A percentile compares a stretch with the other conserved stretches of the same genome.
These are phyloP conservation scores for Geococcyx californianus DNA, from an alignment of 2,113 vertebrate species.

Conservation along the genomic window DNA sequence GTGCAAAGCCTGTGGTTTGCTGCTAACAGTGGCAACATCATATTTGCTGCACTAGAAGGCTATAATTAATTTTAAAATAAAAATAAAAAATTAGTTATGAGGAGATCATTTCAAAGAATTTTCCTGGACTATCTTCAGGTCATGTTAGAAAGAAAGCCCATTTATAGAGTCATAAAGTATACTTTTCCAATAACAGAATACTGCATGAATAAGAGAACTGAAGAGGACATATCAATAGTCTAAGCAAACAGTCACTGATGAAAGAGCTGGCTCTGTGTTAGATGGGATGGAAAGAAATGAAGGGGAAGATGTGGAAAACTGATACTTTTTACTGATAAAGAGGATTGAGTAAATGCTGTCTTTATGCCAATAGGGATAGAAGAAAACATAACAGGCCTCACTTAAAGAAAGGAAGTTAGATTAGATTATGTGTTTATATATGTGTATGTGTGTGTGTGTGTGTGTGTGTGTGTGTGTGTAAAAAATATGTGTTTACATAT, in stretches of 20 bases:
- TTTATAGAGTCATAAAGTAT: neutral
- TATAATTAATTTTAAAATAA: neutral
- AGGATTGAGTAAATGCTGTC: neutral
- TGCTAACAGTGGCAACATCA: neutral
- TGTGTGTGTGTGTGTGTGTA: too few species aligned
- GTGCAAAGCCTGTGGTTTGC: neutral
- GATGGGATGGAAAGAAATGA: neutral
- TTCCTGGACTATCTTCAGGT: neutral
- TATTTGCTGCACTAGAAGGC: neutral
- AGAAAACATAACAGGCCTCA: neutral
- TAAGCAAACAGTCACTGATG: neutral
- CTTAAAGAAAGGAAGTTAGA: neutral
- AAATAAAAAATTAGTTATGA: neutral
- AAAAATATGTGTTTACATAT: neutral
- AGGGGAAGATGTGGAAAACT: neutral
- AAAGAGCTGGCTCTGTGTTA: neutral
- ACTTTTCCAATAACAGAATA: neutral
- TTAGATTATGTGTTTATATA: neutral
- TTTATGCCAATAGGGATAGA: neutral
- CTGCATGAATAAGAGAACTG: neutral
- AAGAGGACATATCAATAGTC: neutral
- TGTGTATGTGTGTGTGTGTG: too few species aligned
- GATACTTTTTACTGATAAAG: neutral
- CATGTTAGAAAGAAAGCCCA: neutral
- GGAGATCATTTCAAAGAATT: neutral